Evolutionary conservation across 2,888 invertebrate species (phyloP), one percentile per base, ranked within the genome.

Genomic region (Parnassius apollo): DNA sequence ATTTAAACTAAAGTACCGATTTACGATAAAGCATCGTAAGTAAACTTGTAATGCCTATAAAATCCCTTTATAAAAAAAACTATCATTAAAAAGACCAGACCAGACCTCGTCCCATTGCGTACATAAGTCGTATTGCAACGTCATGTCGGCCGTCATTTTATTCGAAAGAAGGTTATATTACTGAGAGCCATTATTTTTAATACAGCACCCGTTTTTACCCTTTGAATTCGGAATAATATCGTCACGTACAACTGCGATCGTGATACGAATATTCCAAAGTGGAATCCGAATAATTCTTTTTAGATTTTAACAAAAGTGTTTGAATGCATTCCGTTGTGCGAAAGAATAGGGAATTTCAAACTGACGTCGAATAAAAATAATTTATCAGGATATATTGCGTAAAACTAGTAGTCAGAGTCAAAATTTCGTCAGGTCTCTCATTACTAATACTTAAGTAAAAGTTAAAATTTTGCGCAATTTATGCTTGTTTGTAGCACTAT

Each of bases 141-240:
- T 64, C 35, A 35, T 35, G 4, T 35, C 35, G 35, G 35, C 35
- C 64, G 70, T 68, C 58, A 72, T 74, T 75, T 71, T 35, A 50
- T 60, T 18, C 18, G 42, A 49, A 48, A 55, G 65, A 58, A 67
- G 71, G 71, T 72, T 73, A 75, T 73, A 74, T 78, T 79, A 77
- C 77, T 12, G 72, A 66, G 74, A 71, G 75, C 78, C 78, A 82
- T 84, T 78, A 75, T 82, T 85, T 83, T 82, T 86, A 83, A 86
- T 84, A 82, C 76, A 73, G 74, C 70, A 11, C 75, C 70, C 71
- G 76, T 81, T 86, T 83, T 83, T 82, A 82, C 82, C 83, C 82
- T 88, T 87, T 86, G 88, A 86, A 85, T 88, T 83, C 84, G 83
- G 83, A 86, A 86, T 88, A 85, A 86, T 71, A 80, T 77, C 75